Evolutionary conservation across 64 coral and sea anemone genomes (phyloP), one percentile per base, ranked within the genome.

Genomic region (Hydrozoanthus tunicans): DNA sequence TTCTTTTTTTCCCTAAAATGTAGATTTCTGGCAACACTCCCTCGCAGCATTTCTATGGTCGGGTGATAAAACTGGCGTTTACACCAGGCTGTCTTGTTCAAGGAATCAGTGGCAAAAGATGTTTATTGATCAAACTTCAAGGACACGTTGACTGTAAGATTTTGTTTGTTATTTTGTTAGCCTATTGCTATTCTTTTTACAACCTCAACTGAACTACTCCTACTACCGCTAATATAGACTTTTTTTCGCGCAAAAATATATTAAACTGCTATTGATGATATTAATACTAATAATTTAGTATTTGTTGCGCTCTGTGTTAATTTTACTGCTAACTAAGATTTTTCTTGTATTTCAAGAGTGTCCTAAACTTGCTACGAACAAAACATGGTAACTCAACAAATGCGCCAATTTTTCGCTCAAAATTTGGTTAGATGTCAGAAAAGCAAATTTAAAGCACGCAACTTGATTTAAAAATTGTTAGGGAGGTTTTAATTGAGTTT

Each of bases 41-140:
- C 57, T 6, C 55, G 9, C 57, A 58, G 9, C 68, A 75, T 1
- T 73, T 60, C 8, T 59, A 74, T 73, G 84, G 84, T 15, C 70
- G 84, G 12, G 26, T 88, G 3, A 88, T 88, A 20, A 88, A 74
- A 20, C 84, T 88, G 7, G 55, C 12, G 53, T 88, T 88, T 59
- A 88, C 84, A n/a, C 24, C 84, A 59, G 84, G 84, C 5, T 88
- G 84, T 73, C 54, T 55, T 7, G 84, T 88, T 13, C 67, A 12
- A 59, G 84, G 84, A 51, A 88, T 43, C 56, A 58, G 15, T 23
- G 68, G 68, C 20, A 88, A 88, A 32, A 72, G 55, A 15, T 88
- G 84, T 60, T 60, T 88, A 24, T 12, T 88, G 26, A 74, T 88
- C 56, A 88, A 88, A 14, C 84, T 88, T 27, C 84, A 88, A 70